phyloP scores from a whole-genome alignment of 2,888 invertebrate genomes.

The Sylvicola fuscatus region DNA sequence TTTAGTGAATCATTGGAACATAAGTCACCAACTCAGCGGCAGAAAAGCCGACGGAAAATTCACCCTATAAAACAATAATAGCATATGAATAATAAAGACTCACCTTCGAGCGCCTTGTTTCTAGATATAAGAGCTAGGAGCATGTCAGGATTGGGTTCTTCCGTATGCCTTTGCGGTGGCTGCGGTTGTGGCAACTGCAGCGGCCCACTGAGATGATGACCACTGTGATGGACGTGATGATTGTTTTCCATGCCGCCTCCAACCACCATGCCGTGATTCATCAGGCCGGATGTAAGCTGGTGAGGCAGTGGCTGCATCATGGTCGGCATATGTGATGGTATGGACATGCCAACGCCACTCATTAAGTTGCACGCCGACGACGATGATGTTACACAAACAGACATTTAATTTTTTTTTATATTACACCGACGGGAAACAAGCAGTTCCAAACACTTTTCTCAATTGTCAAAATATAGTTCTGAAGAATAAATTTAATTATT shows the following conservation, averaged over 20 bases:
- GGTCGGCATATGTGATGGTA: slow-evolving; percentile 11
- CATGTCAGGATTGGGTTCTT: slow-evolving; percentile 63
- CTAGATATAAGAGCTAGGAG: slow-evolving; percentile 63
- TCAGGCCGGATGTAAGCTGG: slow-evolving; percentile 11
- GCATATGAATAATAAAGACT: too few species aligned
- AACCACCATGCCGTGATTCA: slow-evolving; percentile 13
- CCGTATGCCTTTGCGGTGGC: slow-evolving; percentile 13
- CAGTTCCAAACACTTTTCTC: too few species aligned
- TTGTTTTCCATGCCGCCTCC: slow-evolving; percentile 7
- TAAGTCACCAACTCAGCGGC: too few species aligned
- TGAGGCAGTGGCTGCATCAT: slow-evolving; percentile 24
- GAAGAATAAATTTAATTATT: too few species aligned
- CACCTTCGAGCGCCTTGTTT: slow-evolving; percentile 82
- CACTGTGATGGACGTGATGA: too few species aligned
- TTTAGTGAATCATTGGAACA: too few species aligned
- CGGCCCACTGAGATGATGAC: too few species aligned
- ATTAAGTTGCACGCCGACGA: background rate
- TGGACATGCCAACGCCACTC: slow-evolving; percentile 4
- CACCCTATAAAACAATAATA: too few species aligned
- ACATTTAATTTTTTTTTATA: slow-evolving; percentile 7
- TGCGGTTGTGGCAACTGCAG: too few species aligned
- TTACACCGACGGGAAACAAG: background rate
- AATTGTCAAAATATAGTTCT: too few species aligned
- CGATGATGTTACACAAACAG: slow-evolving; percentile 11
- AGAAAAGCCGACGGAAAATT: too few species aligned